These are phyloP conservation scores for Diploscapter pachys DNA, from an alignment of 1,140 invertebrate species.

Conservation along the genomic window DNA sequence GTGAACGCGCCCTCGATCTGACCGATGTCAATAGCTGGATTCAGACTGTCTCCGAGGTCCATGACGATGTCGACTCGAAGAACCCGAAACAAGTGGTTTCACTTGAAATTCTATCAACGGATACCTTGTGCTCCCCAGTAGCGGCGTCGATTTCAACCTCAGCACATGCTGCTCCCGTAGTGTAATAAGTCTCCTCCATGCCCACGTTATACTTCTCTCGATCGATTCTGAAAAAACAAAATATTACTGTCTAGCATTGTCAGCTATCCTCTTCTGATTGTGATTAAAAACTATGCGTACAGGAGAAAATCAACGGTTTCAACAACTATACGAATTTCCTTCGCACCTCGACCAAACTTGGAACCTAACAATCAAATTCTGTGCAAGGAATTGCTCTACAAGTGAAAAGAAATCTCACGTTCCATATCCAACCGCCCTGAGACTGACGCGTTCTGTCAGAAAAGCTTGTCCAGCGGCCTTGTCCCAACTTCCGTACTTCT, in stretches of 20 bases:
- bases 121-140: constrained; percentile 60
- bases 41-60: constrained; percentile 59
- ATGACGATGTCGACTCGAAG: constrained; percentile 58
- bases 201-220: constrained; percentile 8
- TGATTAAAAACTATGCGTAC: no score
- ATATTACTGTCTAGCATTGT: neutral
- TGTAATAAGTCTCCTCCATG: constrained; percentile 36
- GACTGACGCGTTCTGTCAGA: constrained; percentile 25
- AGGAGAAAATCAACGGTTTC: no score
- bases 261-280: no score
- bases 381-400: neutral
- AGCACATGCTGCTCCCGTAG: constrained; percentile 52
- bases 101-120: neutral
- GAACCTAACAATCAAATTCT: no score
- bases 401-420: constrained; percentile 23
- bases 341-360: no score
- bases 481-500: constrained; percentile 75
- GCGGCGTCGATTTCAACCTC: constrained; percentile 62
- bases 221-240: constrained; percentile 21
- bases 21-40: constrained; percentile 57
- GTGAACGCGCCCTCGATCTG: constrained; percentile 56
- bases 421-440: constrained; percentile 36
- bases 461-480: constrained; percentile 73
- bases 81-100: constrained; percentile 33
- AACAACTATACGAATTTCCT: no score